These are phyloP conservation scores for Chroicocephalus ridibundus DNA, from an alignment of 2,113 vertebrate genomes.

Conservation along the genomic window DNA sequence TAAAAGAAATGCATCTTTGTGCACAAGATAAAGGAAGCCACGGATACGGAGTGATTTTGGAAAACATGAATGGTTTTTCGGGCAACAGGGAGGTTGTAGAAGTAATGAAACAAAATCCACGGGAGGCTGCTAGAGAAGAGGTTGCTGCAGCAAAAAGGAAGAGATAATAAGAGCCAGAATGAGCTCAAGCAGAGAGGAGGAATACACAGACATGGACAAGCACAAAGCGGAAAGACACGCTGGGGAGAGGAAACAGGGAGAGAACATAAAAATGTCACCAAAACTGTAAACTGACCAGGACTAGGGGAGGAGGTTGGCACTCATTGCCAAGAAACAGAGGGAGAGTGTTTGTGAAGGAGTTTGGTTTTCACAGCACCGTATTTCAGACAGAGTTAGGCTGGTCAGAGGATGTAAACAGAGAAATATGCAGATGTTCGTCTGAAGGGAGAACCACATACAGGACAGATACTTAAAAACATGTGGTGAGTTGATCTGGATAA, in stretches of 20 bases:
- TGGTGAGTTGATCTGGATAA: neutral
- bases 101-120: neutral
- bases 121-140: neutral
- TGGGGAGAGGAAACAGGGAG: neutral
- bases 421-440: neutral
- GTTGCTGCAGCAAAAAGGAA: neutral
- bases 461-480: neutral
- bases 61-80: slow-evolving; percentile 19
- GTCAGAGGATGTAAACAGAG: neutral
- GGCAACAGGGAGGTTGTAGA: neutral
- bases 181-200: neutral
- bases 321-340: neutral
- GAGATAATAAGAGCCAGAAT: neutral
- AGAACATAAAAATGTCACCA: neutral
- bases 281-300: neutral
- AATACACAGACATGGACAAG: neutral
- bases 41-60: neutral
- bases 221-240: neutral
- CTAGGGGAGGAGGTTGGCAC: neutral
- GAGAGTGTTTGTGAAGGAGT: neutral
- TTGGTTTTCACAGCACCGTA: neutral
- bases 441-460: neutral
- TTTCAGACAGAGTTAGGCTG: neutral
- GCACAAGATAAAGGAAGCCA: neutral
- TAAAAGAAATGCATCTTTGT: neutral